Conservation (phyloP, 2,888 invertebrate species). For the Dryobotodes eremita region DNA sequence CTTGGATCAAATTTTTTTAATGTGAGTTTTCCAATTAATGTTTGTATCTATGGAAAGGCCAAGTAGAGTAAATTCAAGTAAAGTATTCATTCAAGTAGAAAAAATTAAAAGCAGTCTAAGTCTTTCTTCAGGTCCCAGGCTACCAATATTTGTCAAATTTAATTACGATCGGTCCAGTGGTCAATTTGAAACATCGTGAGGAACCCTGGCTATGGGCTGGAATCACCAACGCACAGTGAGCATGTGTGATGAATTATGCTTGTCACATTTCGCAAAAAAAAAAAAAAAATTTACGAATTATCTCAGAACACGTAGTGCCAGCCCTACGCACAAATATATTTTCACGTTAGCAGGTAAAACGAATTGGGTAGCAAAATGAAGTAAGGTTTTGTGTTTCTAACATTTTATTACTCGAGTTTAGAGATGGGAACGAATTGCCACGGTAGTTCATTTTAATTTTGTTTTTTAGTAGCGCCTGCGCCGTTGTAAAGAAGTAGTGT, state of each 20-base stretch:
- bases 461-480: constrained; percentile 35
- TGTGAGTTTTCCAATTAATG: no score
- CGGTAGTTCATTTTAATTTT: constrained; percentile 58
- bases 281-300: no score
- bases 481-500: constrained; percentile 29
- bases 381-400: constrained; percentile 70
- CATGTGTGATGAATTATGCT: no score
- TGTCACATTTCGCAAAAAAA: not conserved
- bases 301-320: constrained; percentile 21
- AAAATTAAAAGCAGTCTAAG: no score
- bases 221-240: not conserved
- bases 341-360: constrained; percentile 67
- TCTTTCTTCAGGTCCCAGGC: no score
- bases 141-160: no score
- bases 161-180: no score
- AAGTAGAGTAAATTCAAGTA: no score
- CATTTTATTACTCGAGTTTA: constrained; percentile 67
- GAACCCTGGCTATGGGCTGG: not conserved
- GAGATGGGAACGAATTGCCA: constrained; percentile 53
- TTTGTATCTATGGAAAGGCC: no score
- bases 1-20: no score
- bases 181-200: not conserved
- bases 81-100: no score
- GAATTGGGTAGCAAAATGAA: constrained; percentile 67
- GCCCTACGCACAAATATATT: constrained; percentile 66